phyloP scores from a whole-genome alignment of 2,888 invertebrate species.

The Proisotoma minuta region DNA sequence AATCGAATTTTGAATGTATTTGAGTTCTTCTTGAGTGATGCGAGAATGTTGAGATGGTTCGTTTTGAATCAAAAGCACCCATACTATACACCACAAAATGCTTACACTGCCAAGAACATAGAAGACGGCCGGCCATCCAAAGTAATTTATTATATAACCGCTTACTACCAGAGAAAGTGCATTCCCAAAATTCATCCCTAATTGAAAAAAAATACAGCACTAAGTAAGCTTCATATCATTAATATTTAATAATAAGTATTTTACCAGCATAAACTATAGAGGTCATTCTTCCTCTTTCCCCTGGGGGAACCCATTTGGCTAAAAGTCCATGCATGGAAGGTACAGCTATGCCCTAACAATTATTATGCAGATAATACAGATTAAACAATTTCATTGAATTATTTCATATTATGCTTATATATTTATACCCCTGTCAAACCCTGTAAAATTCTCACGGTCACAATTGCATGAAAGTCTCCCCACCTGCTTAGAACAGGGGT shows the following conservation, averaged over 20 bases:
- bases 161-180: constrained; percentile 78
- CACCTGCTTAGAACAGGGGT: constrained; percentile 35
- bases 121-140: constrained; percentile 84
- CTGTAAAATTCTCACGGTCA: constrained; percentile 38
- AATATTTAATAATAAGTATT: constrained; percentile 1
- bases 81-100: constrained; percentile 74
- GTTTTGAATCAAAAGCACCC: constrained; percentile 70
- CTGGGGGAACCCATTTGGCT: constrained; percentile 85
- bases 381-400: no score
- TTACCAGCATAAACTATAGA: constrained; percentile 76
- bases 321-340: constrained; percentile 81
- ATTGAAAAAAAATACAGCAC: not conserved
- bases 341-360: constrained; percentile 18
- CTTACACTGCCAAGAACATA: constrained; percentile 76
- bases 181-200: constrained; percentile 81
- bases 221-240: not conserved
- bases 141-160: constrained; percentile 74
- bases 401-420: not conserved
- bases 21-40: constrained; percentile 67
- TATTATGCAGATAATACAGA: no score
- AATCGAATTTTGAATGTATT: constrained; percentile 53
- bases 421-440: constrained; percentile 39
- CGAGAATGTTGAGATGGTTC: constrained; percentile 68
- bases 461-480: constrained; percentile 19
- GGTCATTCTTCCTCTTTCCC: constrained; percentile 83